phyloP scores from a whole-genome alignment of 2,113 vertebrate genomes.

The Peromyscus maniculatus region DNA sequence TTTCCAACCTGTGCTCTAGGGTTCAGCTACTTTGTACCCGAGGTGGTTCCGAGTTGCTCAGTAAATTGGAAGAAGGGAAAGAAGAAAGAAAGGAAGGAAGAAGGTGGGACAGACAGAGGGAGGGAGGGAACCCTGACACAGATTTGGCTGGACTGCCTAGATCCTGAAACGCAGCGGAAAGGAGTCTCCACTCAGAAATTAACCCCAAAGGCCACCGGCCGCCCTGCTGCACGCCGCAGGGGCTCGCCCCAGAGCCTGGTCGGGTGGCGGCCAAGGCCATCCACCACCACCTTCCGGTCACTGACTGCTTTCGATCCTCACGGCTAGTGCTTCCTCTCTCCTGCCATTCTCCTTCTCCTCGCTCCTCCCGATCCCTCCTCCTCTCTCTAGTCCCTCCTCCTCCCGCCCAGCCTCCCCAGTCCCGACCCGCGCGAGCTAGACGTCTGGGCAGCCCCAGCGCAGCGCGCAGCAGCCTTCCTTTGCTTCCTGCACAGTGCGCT shows the following conservation, averaged over 20 bases:
- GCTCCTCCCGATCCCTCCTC: conserved; percentile 21
- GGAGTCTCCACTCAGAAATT: background rate
- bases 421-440: conserved; percentile 25
- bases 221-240: background rate
- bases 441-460: conserved; percentile 61
- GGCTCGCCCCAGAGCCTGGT: accelerated
- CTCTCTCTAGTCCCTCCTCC: conserved; percentile 69
- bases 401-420: conserved; percentile 23
- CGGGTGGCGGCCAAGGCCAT: background rate
- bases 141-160: background rate
- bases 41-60: background rate
- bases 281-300: background rate
- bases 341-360: conserved; percentile 8
- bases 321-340: background rate
- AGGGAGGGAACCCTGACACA: background rate
- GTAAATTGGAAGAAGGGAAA: background rate
- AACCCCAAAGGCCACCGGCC: background rate
- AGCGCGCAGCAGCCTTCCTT: conserved; percentile 54
- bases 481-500: conserved; percentile 72
- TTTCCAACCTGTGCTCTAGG: background rate
- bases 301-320: background rate
- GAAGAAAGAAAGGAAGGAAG: background rate
- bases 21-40: background rate
- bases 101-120: background rate
- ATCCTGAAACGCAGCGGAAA: background rate